Conservation (phyloP, 2,797 vertebrate species). For the Dendrocincla tyrannina region DNA sequence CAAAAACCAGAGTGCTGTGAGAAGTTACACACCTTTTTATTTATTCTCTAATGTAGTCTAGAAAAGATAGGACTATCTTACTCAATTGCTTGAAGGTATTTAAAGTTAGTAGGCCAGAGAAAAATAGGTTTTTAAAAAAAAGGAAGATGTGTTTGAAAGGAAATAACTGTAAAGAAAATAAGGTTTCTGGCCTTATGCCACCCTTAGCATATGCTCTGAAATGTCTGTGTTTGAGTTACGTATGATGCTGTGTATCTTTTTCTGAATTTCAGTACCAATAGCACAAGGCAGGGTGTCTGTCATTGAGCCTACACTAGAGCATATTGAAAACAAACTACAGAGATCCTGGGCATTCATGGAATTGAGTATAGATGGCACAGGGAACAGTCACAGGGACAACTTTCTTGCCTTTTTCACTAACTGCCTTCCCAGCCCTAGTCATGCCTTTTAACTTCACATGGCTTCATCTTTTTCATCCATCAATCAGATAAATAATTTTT, state of each 20-base stretch:
- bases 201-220: neutral
- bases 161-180: neutral
- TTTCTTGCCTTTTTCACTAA: neutral
- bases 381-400: neutral
- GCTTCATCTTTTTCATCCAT: neutral
- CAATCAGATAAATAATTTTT: neutral
- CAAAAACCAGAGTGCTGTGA: neutral
- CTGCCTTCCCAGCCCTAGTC: neutral
- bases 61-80: neutral
- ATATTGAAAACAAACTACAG: neutral
- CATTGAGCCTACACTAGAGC: neutral
- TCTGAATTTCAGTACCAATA: neutral
- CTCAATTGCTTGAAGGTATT: neutral
- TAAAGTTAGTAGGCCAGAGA: neutral
- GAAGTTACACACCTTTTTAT: neutral
- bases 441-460: neutral
- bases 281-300: neutral
- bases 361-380: neutral
- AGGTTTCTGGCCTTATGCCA: neutral
- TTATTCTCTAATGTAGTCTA: neutral
- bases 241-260: neutral
- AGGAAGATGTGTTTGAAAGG: neutral
- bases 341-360: neutral
- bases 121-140: slow-evolving; percentile 1
- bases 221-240: neutral